phyloP scores from a whole-genome alignment of 2,113 vertebrate genomes.

The Nestor notabilis region DNA sequence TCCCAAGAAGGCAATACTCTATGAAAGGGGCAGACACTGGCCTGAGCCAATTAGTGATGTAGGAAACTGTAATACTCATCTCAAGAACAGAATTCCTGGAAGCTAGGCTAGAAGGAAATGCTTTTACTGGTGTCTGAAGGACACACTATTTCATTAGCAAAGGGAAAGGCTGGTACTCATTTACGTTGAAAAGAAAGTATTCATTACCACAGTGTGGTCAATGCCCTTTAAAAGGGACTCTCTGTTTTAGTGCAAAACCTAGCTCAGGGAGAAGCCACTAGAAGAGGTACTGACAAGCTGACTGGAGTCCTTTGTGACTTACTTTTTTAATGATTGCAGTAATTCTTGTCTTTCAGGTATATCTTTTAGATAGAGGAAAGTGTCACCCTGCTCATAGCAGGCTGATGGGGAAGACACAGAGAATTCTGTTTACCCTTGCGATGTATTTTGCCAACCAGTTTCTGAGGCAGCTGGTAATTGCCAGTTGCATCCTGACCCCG shows the following conservation, averaged over 20 bases:
- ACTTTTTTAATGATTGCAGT: not conserved
- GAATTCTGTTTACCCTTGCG: not conserved
- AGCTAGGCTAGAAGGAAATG: not conserved
- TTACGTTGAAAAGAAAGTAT: not conserved
- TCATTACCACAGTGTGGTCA: not conserved
- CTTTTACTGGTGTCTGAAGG: not conserved
- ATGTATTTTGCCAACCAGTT: not conserved
- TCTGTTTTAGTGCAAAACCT: not conserved
- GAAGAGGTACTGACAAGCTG: not conserved
- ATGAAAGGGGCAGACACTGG: not conserved
- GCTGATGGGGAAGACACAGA: not conserved
- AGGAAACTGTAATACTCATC: not conserved
- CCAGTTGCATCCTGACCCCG: not conserved
- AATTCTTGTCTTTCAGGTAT: not conserved
- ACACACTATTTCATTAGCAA: not conserved
- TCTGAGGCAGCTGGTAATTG: not conserved
- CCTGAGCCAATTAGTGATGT: not conserved
- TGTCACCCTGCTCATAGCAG: not conserved
- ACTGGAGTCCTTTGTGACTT: not conserved
- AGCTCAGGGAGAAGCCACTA: not conserved
- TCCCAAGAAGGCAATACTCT: not conserved
- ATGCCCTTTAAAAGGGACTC: not conserved
- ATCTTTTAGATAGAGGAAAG: not conserved
- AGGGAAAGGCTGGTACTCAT: not conserved
- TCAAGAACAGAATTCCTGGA: not conserved